Percentiles rank a stretch among this genome's conserved stretches.
Conservation (phyloP, 2,888 invertebrate genomes). For the Eilema griseolum region DNA sequence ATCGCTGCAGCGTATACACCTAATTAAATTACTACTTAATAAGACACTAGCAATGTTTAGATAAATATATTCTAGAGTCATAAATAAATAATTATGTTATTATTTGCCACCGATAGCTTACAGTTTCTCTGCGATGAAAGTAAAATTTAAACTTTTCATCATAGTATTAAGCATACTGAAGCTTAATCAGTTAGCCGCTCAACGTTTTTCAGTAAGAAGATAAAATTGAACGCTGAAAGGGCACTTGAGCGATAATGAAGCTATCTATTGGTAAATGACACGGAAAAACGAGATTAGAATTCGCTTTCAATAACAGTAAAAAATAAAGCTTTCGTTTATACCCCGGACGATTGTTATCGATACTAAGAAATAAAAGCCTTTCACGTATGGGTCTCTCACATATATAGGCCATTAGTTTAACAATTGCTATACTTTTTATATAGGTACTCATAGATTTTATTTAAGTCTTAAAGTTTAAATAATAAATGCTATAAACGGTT, state of each 20-base stretch:
- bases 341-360: constrained; percentile 30
- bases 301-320: constrained; percentile 50
- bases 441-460: no score
- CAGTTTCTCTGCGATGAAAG: background rate
- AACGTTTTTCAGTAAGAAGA: background rate
- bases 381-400: constrained; percentile 18
- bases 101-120: background rate
- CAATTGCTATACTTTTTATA: no score
- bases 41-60: no score
- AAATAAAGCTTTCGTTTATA: constrained; percentile 45
- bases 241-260: constrained; percentile 53
- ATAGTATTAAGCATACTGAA: background rate
- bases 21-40: no score
- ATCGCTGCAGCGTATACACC: no score
- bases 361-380: constrained; percentile 25
- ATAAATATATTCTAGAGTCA: no score
- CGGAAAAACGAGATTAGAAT: constrained; percentile 59
- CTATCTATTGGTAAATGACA: constrained; percentile 55
- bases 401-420: background rate
- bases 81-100: no score
- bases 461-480: background rate
- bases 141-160: background rate
- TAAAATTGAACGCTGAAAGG: background rate
- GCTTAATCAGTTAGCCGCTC: constrained; percentile 1
- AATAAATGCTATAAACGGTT: background rate